phyloP scores from a whole-genome alignment of 2,888 invertebrate genomes.

The Cheilosia urbana region DNA sequence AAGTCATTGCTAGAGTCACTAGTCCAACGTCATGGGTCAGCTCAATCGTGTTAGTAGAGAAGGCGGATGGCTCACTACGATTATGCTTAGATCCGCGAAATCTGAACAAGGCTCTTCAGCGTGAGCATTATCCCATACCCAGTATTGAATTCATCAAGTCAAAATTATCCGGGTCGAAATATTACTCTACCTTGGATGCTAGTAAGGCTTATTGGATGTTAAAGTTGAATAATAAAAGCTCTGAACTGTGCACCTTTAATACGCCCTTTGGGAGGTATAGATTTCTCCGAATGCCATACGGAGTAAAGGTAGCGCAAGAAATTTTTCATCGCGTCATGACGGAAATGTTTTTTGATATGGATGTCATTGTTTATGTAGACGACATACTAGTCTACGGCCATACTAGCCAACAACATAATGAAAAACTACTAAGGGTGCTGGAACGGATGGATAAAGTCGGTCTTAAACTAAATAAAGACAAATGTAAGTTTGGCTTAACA shows the following conservation, averaged over 20 bases:
- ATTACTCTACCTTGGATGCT: constrained; percentile 25
- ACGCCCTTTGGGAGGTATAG: constrained; percentile 75
- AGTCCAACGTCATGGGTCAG: constrained; percentile 23
- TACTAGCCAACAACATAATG: constrained; percentile 33
- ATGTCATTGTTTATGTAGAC: constrained; percentile 55
- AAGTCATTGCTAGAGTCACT: constrained; percentile 12
- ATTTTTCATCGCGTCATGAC: constrained; percentile 76
- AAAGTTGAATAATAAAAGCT: constrained; percentile 23
- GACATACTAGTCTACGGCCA: constrained; percentile 30
- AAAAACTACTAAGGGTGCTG: constrained; percentile 17
- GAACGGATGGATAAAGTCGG: constrained; percentile 34
- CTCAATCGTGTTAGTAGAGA: constrained; percentile 30
- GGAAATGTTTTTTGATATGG: constrained; percentile 30
- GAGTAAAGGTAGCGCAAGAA: constrained; percentile 76
- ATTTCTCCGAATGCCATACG: constrained; percentile 76
- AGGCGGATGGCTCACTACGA: constrained; percentile 5
- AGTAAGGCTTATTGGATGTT: constrained; percentile 39
- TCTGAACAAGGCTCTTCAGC: constrained; percentile 19
- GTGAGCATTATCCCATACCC: constrained; percentile 8
- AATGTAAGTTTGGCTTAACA: constrained; percentile 46
- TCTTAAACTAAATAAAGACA: constrained; percentile 35
- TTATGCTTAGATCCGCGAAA: no score
- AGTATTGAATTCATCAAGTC: constrained; percentile 29
- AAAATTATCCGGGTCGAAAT: constrained; percentile 27
- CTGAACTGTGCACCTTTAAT: constrained; percentile 30